Evolutionary conservation across 2,888 invertebrate genomes (phyloP), one percentile per base, ranked within the genome.

Genomic region (Steinernema scapterisci): DNA sequence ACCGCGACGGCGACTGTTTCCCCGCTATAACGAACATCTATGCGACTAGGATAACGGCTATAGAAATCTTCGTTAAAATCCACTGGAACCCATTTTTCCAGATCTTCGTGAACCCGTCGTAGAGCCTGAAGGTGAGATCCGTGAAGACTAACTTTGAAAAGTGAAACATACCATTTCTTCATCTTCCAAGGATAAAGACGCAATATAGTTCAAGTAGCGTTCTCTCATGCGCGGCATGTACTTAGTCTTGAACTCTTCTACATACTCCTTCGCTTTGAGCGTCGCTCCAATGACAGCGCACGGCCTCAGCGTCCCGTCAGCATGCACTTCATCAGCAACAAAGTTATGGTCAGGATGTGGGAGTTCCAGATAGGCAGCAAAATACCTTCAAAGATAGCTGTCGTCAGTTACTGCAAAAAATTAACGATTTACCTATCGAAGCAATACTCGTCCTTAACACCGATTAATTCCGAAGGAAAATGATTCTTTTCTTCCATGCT

Each of bases 1-100:
- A 81, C 81, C 7, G 82, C 81, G 46, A 82, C 80, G n/a, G 83
- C 78, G 31, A 83, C 83, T 0, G 78, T 56, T 72, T 80, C 78
- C 44, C 78, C 54, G 31, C 77, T 76, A 74, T 82, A 84, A 16
- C 83, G 80, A 7, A 83, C 77, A 45, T 84, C 82, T 11, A 84
- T 73, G 75, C 80, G 80, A 54, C 84, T 81, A 5, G 82, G 82
- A 74, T 78, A 84, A 7, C 75, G 70, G 7, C 73, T 73, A 19
- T 82, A 77, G 25, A 84, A 77, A 23, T 80, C 76, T 7, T 76
- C 77, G 2, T 83, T 75, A 19, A 84, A 43, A 23, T 73, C 73
- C 19, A 75, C 51, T 1, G 79, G 80, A 23, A 74, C 77, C 82
- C 82, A 82, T 81, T 79, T 11, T 54, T 46, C 11, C 38, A 43